Conservation (phyloP, 2,113 vertebrate genomes). For the Lampris megalopsis region DNA sequence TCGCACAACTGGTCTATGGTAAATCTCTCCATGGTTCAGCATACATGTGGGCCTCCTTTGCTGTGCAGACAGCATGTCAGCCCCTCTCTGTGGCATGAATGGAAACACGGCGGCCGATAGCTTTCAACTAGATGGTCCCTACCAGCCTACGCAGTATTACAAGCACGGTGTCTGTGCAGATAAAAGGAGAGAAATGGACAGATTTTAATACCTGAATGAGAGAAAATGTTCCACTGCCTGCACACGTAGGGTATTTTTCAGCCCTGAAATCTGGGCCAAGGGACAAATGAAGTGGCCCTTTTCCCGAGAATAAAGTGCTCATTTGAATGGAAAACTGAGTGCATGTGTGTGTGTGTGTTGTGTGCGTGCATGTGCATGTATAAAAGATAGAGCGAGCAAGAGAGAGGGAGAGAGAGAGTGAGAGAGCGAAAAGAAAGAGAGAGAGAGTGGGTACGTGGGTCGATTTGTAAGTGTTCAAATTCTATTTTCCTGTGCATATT, state of each 20-base stretch:
- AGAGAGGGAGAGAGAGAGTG: too few species aligned
- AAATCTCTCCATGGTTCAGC: conserved; percentile 28
- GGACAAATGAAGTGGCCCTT: conserved; percentile 59
- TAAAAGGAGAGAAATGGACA: conserved; percentile 38
- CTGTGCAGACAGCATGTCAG: conserved; percentile 34
- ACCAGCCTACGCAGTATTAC: not conserved
- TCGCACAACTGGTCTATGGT: not conserved
- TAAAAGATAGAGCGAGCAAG: too few species aligned
- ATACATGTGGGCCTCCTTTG: conserved; percentile 12
- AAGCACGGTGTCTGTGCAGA: conserved; percentile 32
- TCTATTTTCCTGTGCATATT: conserved; percentile 27
- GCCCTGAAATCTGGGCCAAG: conserved; percentile 52
- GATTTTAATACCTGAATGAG: conserved; percentile 40
- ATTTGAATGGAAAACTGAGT: conserved; percentile 69
- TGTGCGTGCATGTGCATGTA: conserved; percentile 1
- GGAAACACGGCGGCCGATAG: conserved; percentile 21
- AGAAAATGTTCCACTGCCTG: conserved; percentile 45
- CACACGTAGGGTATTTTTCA: conserved; percentile 39
- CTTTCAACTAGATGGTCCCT: conserved; percentile 28
- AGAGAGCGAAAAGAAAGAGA: too few species aligned
- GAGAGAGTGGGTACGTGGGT: too few species aligned
- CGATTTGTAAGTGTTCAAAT: too few species aligned
- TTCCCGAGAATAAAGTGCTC: conserved; percentile 64
- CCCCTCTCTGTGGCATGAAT: conserved; percentile 26
- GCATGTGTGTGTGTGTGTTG: conserved; percentile 25